Conservation (phyloP, 2,888 invertebrate genomes). For the Ennomos fuscantarius region DNA sequence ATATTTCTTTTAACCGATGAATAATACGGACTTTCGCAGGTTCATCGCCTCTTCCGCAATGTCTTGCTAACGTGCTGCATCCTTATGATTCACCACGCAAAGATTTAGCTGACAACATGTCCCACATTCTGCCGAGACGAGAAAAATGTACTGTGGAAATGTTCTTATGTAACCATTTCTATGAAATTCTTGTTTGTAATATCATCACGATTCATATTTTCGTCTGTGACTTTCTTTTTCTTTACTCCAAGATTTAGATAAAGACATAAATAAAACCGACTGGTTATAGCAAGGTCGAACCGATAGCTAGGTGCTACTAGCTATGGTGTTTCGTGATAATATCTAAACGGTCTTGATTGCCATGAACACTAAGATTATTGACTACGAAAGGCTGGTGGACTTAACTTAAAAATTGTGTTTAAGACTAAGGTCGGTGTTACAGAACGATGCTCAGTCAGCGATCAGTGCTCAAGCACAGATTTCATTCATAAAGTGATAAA, state of each 20-base stretch:
- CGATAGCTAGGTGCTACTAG: not conserved
- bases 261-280: not conserved
- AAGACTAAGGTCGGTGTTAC: no score
- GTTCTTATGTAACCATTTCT: slow-evolving; percentile 11
- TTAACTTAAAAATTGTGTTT: no score
- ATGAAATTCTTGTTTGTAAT: slow-evolving; percentile 4
- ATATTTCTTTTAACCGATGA: slow-evolving; percentile 18
- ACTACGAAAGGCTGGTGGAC: not conserved
- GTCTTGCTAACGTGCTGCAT: slow-evolving; percentile 2
- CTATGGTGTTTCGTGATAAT: slow-evolving; percentile 9
- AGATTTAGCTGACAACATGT: slow-evolving; percentile 16
- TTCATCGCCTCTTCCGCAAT: slow-evolving; percentile 22
- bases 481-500: no score
- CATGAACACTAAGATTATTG: slow-evolving; percentile 13
- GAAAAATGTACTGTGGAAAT: not conserved
- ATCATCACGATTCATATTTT: not conserved
- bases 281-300: slow-evolving; percentile 1
- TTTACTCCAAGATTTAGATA: not conserved
- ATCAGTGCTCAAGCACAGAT: no score
- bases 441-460: no score
- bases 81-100: slow-evolving; percentile 20
- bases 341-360: slow-evolving; percentile 17
- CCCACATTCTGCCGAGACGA: slow-evolving; percentile 1
- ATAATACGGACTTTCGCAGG: slow-evolving; percentile 5
- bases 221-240: not conserved